These are phyloP conservation scores for Mythimna loreyi DNA, from an alignment of 2,888 invertebrate genomes.

Conservation along the genomic window DNA sequence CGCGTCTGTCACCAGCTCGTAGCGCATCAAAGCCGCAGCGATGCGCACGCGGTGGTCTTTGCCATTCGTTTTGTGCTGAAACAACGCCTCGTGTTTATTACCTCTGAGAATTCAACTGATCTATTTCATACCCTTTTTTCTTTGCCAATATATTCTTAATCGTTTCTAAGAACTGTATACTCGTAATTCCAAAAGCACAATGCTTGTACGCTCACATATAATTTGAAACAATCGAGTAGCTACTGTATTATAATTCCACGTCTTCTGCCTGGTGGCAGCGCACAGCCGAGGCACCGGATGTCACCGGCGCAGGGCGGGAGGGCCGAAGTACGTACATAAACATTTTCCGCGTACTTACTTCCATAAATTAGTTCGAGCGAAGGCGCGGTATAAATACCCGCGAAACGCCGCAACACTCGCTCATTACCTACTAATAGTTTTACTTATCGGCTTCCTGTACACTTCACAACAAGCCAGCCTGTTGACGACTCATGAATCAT, in stretches of 20 bases:
- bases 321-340: constrained; percentile 85
- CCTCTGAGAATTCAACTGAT: constrained; percentile 51
- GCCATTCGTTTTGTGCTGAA: constrained; percentile 51
- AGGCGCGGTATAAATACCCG: constrained; percentile 89
- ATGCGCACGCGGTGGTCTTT: constrained; percentile 64
- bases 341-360: constrained; percentile 90
- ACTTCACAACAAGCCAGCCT: constrained; percentile 72
- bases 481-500: constrained; percentile 65
- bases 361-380: constrained; percentile 90
- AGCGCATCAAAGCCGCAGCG: constrained; percentile 62
- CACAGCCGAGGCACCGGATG: constrained; percentile 83
- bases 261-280: constrained; percentile 67
- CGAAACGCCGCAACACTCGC: constrained; percentile 83
- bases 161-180: constrained; percentile 30
- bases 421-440: constrained; percentile 89
- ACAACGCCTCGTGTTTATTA: constrained; percentile 54
- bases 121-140: constrained; percentile 33
- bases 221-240: constrained; percentile 46
- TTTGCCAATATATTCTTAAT: constrained; percentile 46
- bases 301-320: constrained; percentile 81
- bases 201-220: constrained; percentile 4
- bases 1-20: constrained; percentile 63
- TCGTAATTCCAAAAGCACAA: constrained; percentile 13
- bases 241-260: constrained; percentile 65
- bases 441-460: constrained; percentile 86